A percentile compares a stretch with the other conserved stretches of the same genome.
These are phyloP conservation scores for Copidosoma floridanum DNA, from an alignment of 1,140 invertebrate genomes.

Conservation along the genomic window DNA sequence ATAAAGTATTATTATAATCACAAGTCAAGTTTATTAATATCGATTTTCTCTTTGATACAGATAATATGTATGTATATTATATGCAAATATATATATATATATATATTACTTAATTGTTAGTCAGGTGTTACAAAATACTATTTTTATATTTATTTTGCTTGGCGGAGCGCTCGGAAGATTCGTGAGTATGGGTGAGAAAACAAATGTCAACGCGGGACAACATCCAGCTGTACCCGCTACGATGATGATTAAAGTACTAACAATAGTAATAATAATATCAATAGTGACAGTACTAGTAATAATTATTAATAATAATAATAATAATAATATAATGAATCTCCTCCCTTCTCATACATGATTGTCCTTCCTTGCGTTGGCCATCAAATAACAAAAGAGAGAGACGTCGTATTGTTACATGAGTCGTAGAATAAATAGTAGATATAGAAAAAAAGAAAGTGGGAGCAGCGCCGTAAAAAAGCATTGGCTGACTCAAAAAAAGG, in stretches of 20 bases:
- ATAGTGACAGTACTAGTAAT: neutral
- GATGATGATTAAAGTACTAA: too few relatives aligned
- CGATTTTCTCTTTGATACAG: too few relatives aligned
- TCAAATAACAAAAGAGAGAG: constrained; percentile 8
- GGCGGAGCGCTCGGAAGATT: neutral
- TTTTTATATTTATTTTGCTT: constrained; percentile 7
- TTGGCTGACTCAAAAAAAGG: constrained; percentile 4
- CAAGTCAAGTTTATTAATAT: constrained; percentile 39
- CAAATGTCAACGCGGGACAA: neutral
- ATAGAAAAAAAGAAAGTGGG: constrained; percentile 2
- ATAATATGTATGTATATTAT: constrained; percentile 35
- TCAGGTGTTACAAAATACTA: constrained; percentile 33
- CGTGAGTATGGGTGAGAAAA: neutral
- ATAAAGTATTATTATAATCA: too few relatives aligned
- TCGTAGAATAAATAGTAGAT: constrained; percentile 22
- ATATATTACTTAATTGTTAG: constrained; percentile 36
- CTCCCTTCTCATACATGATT: neutral
- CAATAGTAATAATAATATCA: too few relatives aligned
- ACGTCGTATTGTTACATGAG: neutral
- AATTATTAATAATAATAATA: neutral
- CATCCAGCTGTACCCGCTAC: too few relatives aligned
- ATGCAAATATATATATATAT: constrained; percentile 26
- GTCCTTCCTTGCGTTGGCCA: neutral
- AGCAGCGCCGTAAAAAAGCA: too few relatives aligned
- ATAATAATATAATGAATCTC: too few relatives aligned